Evolutionary conservation across 2,113 vertebrate species (phyloP).

Genomic region (Rhinolophus sinicus): DNA sequence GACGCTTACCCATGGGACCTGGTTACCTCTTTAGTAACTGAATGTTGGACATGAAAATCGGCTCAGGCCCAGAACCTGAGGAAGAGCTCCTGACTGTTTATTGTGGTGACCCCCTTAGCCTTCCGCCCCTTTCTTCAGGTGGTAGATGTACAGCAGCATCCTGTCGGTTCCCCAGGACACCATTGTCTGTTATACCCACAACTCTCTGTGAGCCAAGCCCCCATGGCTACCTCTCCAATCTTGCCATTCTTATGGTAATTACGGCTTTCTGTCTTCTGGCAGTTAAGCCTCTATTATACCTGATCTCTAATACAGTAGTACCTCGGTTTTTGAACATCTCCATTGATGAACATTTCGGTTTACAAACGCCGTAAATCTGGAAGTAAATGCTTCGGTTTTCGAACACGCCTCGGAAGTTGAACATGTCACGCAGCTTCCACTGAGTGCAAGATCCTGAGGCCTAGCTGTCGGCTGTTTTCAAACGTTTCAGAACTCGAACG

Average conservation of each 20-base stretch:
- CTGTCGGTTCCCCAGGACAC: not conserved
- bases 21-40: not conserved
- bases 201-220: not conserved
- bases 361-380: too few relatives aligned
- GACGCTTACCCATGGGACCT: not conserved
- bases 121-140: not conserved
- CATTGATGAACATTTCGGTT: too few relatives aligned
- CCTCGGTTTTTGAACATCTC: too few relatives aligned
- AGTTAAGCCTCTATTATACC: not conserved
- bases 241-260: not conserved
- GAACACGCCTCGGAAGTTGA: too few relatives aligned
- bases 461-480: too few relatives aligned
- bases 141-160: not conserved
- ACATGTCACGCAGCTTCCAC: too few relatives aligned
- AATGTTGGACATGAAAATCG: not conserved
- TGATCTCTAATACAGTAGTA: not conserved
- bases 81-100: not conserved
- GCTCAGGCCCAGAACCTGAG: not conserved
- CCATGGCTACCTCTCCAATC: not conserved
- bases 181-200: not conserved
- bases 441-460: too few relatives aligned
- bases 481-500: too few relatives aligned
- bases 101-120: not conserved
- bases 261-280: not conserved
- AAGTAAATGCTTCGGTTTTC: too few relatives aligned